phyloP scores from a whole-genome alignment of 2,888 invertebrate genomes.

The Sinelater perroti region DNA sequence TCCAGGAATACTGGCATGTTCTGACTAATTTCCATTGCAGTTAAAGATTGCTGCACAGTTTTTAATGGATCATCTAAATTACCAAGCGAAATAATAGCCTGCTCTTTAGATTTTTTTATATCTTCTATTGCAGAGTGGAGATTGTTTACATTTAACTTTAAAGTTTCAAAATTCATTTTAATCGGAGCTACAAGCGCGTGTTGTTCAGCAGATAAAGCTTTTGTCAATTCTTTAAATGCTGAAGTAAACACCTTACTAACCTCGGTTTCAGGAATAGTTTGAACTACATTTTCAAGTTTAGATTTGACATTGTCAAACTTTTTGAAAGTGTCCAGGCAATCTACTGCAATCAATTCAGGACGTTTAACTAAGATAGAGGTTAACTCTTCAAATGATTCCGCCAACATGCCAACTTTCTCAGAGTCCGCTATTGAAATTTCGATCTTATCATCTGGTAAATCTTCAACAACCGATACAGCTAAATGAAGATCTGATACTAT shows the following conservation, averaged over 20 bases:
- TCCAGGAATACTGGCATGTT: too few relatives aligned
- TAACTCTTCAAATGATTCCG: constrained; percentile 8
- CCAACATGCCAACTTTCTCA: constrained; percentile 11
- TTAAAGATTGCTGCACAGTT: constrained; percentile 13
- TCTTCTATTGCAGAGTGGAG: constrained; percentile 7
- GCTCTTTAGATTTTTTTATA: constrained; percentile 7
- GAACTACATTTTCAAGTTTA: constrained; percentile 5
- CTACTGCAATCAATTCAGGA: constrained; percentile 38
- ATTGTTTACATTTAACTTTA: constrained; percentile 10
- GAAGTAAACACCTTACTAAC: constrained; percentile 3
- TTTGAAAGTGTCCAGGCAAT: constrained; percentile 9
- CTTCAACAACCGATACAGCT: not conserved
- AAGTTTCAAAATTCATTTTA: too few relatives aligned
- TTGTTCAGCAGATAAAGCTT: too few relatives aligned
- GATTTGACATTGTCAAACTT: constrained; percentile 6
- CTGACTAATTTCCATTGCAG: not conserved
- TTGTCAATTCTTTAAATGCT: constrained; percentile 19
- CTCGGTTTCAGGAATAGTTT: constrained; percentile 1
- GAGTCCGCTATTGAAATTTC: not conserved
- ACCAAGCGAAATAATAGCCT: constrained; percentile 31
- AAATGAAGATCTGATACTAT: not conserved
- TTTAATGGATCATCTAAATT: constrained; percentile 24
- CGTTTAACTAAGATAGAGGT: constrained; percentile 23
- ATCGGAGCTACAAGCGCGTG: too few relatives aligned
- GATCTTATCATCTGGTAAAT: constrained; percentile 9